Evolutionary conservation across 1,140 invertebrate genomes (phyloP), one percentile per base, ranked within the genome.

Genomic region (Drosophila azteca): DNA sequence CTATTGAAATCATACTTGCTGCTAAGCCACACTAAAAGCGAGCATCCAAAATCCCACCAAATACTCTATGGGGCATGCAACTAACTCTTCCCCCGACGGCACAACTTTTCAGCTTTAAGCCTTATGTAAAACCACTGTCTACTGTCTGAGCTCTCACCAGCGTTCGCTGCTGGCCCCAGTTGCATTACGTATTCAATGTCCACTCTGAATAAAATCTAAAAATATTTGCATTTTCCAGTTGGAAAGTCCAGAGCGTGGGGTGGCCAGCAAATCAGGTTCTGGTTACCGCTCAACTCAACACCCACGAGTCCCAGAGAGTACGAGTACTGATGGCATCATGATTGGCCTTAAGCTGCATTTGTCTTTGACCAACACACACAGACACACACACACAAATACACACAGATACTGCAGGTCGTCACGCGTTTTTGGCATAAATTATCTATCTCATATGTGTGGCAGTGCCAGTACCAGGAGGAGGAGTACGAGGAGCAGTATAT

Each of bases 391-490:
- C 17, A 29, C 11, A 61, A 1, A 35, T 1, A 26, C 1, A 49
- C 11, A 59, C 5, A 11, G 5, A 69, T 39, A 20, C 22, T 65
- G 53, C 64, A 44, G 63, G 52, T 67, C 46, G 68, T 67, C 81
- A 85, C 82, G 81, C 82, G 78, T 65, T 85, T 87, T 67, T 58
- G 80, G 82, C 83, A 87, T 85, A 87, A 85, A 85, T 82, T 85
- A 82, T 75, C 69, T 60, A 78, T 68, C 65, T 65, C 77, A 81
- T 74, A 69, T 81, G 68, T 81, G 68, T 66, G 53, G 39, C 63
- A 63, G 5, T 26, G 53, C 43, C 63, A 63, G 17, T 20, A 1
- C 17, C 17, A 1, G 17, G 58, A 66, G 49, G 48, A 31, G 51
- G 39, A 48, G 43, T 64, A 29, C 39, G 8, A n/a, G n/a, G n/a